Base-by-base conservation (phyloP, 2,888 invertebrate species). In the Arctia plantaginis region DNA sequence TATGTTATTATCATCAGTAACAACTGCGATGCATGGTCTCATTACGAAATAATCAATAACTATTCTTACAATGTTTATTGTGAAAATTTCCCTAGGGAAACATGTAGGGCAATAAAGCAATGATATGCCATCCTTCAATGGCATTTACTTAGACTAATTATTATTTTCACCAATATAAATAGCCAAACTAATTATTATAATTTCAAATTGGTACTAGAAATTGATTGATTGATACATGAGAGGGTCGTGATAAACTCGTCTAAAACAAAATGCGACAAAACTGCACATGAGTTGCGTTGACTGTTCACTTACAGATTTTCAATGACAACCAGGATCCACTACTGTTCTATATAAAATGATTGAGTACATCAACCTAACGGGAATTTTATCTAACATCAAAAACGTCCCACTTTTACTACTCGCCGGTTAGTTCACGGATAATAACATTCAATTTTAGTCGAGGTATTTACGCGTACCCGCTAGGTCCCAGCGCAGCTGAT, bases 371-470 rank as follows among this genome's bases (percentile, higher is more conserved):
- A 69, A 70, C 51, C 33, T 51, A 72, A 71, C 76, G 71, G 47
- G 66, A 84, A 79, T 87, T 87, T 85, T 84, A 87, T 84, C 83
- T 82, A 78, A 86, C 85, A 87, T 85, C 83, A 86, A 80, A 84
- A 85, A 86, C 82, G 85, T 85, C 77, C 80, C 79, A 84, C 80
- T 86, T 86, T 85, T 86, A 87, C 83, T 85, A 82, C 78, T 83
- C 79, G 71, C 75, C 75, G 78, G 87, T 88, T 90, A 92, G 90
- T 92, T 93, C 87, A 86, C 90, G 89, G 90, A 92, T 92, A 93
- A 93, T 93, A 94, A 93, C 92, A 94, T 94, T 94, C 93, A 94
- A 95, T 95, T 94, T 93, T 89, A 93, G 92, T 89, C 90, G 91
- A 91, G 92, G 93, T 94, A 94, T 94, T 95, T 94, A 95, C 94